Evolutionary conservation across 2,113 vertebrate species (phyloP), one percentile per base, ranked within the genome.

Genomic region (Tupaia chinensis): DNA sequence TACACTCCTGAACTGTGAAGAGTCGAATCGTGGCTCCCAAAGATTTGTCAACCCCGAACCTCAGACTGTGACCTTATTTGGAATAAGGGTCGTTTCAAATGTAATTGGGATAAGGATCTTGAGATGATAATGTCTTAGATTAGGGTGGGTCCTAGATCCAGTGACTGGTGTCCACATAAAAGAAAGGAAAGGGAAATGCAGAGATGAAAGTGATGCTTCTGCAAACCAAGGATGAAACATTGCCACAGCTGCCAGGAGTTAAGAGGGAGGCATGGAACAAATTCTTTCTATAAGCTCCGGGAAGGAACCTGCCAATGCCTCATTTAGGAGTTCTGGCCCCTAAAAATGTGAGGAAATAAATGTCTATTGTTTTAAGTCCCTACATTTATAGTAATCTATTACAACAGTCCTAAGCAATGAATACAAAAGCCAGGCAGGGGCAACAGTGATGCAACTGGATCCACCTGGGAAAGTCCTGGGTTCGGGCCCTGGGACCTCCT

Each of bases 241-340:
- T 79, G 16, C 34, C 19, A 54, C 15, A 22, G 9, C 13, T 11
- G 4, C 66, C 13, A 53, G 34, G 54, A 29, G 5, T 8, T 2
- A 13, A 20, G 61, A 54, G 25, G 16, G 9, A 25, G 22, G 23
- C 15, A 0, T 6, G 32, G 72, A 13, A 13, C 0, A 0, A 19
- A 12, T 19, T 63, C 56, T 27, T 17, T 20, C 32, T 61, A 56
- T 27, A 27, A 72, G 5, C 15, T 65, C 58, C 79, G 1, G 0
- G 34, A n/a, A 78, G 63, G 70, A 72, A 29, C 63, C n/a, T 16
- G 20, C 22, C 16, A 9, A 19, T 7, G 27, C 14, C 54, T 54
- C 58, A 29, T 23, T 85, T 79, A 60, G 61, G 54, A 87, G 53
- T 86, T 25, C n/a, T 9, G 9, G 44, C 13, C 12, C 72, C 15